Evolutionary conservation across 2,888 invertebrate genomes (phyloP), one percentile per base, ranked within the genome.

Genomic region (Hirtodrosophila cameraria): DNA sequence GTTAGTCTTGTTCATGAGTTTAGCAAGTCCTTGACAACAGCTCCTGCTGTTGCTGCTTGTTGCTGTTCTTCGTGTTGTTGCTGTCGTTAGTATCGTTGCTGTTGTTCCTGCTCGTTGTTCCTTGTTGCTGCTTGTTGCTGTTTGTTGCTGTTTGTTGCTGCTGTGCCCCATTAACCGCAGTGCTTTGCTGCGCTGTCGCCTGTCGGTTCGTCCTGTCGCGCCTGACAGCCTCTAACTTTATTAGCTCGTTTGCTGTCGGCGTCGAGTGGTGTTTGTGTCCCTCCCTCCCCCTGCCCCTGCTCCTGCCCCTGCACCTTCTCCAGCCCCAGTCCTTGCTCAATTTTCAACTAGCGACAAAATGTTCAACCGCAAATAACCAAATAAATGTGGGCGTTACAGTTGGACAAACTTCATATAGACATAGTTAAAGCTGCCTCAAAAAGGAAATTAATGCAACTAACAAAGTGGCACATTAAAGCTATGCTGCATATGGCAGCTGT

Each of bases 171-270:
- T 63, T 62, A 79, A 71, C 80, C 86, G 63, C 86, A 66, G 75
- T 80, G 80, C 77, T 80, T 75, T 75, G 75, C 45, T 57, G 69
- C 42, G 18, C 62, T 55, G 54, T 57, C 66, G 50, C 38, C 74
- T 35, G 23, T 52, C 38, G 52, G 33, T 18, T 39, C 13, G 30
- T 59, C 38, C 59, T 55, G 58, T 65, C 57, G 66, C 43, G 74
- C 66, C 75, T 85, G 78, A 79, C 83, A 79, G 83, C 61, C 48
- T 74, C 70, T 75, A 86, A 79, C 78, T 86, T 79, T 86, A 79
- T 79, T 79, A 79, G 83, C 70, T 70, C 83, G 66, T 78, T 62
- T 4, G 60, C 60, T 76, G 78, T 67, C 61, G 61, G 52, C 59
- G 59, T 65, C 59, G 69, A 63, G 79, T 74, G 69, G 54, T 45